Evolutionary conservation across 2,888 invertebrate genomes (phyloP).

Genomic region (Hermodice carunculata): DNA sequence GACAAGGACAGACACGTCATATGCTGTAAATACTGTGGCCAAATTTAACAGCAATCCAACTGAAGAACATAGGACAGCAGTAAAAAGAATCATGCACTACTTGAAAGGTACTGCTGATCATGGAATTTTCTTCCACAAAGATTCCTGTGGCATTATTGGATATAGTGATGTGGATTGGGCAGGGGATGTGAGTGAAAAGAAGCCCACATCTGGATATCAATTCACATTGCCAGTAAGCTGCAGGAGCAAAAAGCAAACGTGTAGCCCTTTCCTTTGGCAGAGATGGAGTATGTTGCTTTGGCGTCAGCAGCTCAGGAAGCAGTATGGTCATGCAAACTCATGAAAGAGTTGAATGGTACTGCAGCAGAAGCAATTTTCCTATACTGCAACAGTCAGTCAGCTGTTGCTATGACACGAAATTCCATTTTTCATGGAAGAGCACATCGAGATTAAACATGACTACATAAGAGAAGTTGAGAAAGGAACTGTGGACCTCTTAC

Average conservation of each 20-base stretch:
- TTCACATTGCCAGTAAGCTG: constrained; percentile 53
- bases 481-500: no score
- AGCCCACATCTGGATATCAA: constrained; percentile 57
- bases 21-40: constrained; percentile 28
- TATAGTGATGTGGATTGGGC: constrained; percentile 60
- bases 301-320: constrained; percentile 35
- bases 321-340: constrained; percentile 33
- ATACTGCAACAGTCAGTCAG: no score
- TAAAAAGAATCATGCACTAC: constrained; percentile 32
- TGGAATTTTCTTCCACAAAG: not conserved
- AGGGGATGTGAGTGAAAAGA: constrained; percentile 45
- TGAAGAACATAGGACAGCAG: constrained; percentile 35
- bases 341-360: no score
- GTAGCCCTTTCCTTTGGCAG: constrained; percentile 56
- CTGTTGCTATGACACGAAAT: no score
- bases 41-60: constrained; percentile 32
- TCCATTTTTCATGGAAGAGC: no score
- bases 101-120: constrained; percentile 2
- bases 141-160: constrained; percentile 14
- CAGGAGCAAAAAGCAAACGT: constrained; percentile 55
- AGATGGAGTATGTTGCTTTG: constrained; percentile 62
- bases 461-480: no score
- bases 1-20: constrained; percentile 40
- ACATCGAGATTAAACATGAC: no score
- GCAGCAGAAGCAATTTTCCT: no score